Conservation (phyloP, 2,113 vertebrate species). For the Strix uralensis region DNA sequence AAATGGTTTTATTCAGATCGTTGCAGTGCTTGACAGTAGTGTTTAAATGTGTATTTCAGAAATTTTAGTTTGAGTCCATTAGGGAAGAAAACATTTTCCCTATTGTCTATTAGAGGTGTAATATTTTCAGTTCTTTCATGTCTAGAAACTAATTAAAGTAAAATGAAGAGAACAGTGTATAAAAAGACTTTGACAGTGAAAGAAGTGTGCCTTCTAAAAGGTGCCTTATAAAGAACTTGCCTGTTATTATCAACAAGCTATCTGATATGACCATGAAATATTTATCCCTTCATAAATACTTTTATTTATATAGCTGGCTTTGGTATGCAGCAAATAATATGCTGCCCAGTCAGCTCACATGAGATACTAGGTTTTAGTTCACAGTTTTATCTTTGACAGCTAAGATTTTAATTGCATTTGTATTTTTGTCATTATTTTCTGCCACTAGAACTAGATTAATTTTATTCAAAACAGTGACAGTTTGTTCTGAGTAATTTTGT, state of each 20-base stretch:
- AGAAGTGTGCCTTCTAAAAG: neutral
- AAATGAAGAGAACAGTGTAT: neutral
- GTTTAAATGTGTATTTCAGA: conserved; percentile 39
- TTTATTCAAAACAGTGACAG: neutral
- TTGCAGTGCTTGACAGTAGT: neutral
- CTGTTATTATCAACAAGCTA: neutral
- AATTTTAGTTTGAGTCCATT: conserved; percentile 6
- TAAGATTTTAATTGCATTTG: neutral
- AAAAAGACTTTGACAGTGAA: neutral
- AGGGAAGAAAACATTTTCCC: neutral
- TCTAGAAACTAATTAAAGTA: conserved; percentile 14
- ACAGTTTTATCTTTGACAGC: neutral
- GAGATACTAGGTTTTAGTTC: neutral
- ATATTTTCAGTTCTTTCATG: neutral
- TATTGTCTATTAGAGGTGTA: neutral
- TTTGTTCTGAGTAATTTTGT: neutral
- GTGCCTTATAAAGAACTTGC: neutral
- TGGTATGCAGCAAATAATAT: neutral
- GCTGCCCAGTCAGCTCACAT: neutral
- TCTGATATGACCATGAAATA: neutral
- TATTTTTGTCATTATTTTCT: conserved; percentile 3
- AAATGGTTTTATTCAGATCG: conserved; percentile 37
- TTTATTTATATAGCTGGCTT: conserved; percentile 2
- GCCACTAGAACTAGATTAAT: neutral
- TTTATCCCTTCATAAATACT: neutral